Percentiles rank a stretch among this genome's conserved stretches.
These are phyloP conservation scores for Carollia perspicillata DNA, from an alignment of 2,113 vertebrate species.

Conservation along the genomic window DNA sequence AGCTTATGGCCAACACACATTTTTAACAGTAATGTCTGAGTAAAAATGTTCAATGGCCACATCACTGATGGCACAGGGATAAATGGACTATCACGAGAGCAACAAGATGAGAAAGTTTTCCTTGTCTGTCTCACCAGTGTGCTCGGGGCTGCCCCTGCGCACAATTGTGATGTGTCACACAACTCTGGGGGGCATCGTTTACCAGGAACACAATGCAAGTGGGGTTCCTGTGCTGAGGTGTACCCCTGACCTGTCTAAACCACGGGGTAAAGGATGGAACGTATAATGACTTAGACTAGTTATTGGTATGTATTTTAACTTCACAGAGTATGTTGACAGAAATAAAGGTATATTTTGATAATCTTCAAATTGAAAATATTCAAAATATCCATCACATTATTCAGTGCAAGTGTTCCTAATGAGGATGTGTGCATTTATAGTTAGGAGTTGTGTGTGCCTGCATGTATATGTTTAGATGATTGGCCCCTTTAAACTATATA, in stretches of 20 bases:
- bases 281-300: not conserved
- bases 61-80: not conserved
- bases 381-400: not conserved
- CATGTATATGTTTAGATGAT: not conserved
- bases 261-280: not conserved
- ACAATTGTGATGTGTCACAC: not conserved
- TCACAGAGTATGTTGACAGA: not conserved
- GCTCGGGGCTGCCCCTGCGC: not conserved
- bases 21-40: not conserved
- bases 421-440: not conserved
- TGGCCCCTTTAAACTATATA: not conserved
- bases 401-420: not conserved
- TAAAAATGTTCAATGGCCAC: not conserved
- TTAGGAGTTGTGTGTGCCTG: not conserved
- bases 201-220: not conserved
- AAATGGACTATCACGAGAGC: not conserved
- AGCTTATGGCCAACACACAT: not conserved
- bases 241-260: not conserved
- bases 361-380: slow-evolving; percentile 27
- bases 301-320: not conserved
- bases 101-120: not conserved
- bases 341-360: slow-evolving; percentile 1
- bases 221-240: fast-evolving
- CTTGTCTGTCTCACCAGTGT: not conserved
- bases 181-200: not conserved